Base-by-base conservation (phyloP, 92 coral and sea anemone species). In the Actinostola sp. region DNA sequence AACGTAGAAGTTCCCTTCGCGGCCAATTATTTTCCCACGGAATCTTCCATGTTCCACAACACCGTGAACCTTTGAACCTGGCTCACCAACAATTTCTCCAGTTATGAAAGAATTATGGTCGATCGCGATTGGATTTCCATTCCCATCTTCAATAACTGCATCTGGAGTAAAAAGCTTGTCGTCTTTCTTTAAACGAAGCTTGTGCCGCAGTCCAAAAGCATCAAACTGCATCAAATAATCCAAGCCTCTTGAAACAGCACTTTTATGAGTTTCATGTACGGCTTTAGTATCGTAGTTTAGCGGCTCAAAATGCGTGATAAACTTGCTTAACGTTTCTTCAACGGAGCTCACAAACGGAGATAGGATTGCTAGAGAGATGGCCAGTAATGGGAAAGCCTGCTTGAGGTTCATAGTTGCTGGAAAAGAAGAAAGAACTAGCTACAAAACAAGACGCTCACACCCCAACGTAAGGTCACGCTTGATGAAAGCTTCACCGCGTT, bases 21-120 rank as follows among this genome's bases (percentile, higher is more conserved):
- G 82, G 16, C 92, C 75, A 35, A 72, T 75, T 46, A 95, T 95
- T 77, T 92, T 95, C 21, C 99, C 99, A 6, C 89, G 93, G 74
- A 95, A 92, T 21, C 61, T 72, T 10, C 97, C 99, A 73, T 88
- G 86, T 51, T 86, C 84, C 39, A 95, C 59, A 66, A 81, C 91
- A 19, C 99, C 99, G 61, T 85, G 86, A 20, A 95, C 95, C 29
- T 73, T 75, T 0, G 99, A 95, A 42, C 89, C 74, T 19, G 92
- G 83, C 16, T 83, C 90, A 45, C 92, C 99, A 0, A 88, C 82
- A 9, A 95, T 84, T 73, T 93, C 79, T 0, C 99, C 99, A 10
- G 71, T 79, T 3, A 88, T 80, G 8, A 92, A 72, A 20, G 84
- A 80, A 63, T 85, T 87, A 43, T 71, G 73, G 69, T 95, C 96